Base-by-base conservation (phyloP, 2,888 invertebrate genomes). In the Cerastoderma edule region DNA sequence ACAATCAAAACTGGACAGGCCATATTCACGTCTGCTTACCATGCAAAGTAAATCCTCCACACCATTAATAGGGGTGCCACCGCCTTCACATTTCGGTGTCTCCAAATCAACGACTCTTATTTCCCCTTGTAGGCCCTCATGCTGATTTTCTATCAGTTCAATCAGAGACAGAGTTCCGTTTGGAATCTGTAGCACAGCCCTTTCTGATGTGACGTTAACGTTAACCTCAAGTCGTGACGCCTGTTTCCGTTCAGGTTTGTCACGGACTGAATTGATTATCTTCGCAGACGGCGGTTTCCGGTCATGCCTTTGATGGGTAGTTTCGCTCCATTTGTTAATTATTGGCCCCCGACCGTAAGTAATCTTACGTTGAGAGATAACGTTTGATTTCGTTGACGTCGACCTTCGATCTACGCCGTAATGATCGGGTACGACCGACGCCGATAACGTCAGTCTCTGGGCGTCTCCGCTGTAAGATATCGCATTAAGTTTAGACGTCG, bases 1-100 rank as follows among this genome's bases (percentile, higher is more conserved):
- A n/a, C n/a, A n/a, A n/a, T n/a, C n/a, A n/a, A n/a, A n/a, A n/a
- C n/a, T n/a, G n/a, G n/a, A 50, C 22, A 50, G 22, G n/a, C n/a
- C 39, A 39, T 39, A 39, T 39, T 39, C 16, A 16, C 8, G 39
- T 39, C 2, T 56, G 60, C 79, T 6, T 73, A 81, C 80, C 72
- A 76, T 71, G n/a, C 78, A 75, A 16, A 82, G 60, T 13, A 82
- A 46, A 57, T 82, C 82, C 60, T 81, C 78, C 28, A 76, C 69
- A n/a, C 46, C 64, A 22, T 72, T 50, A 1, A 57, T 48, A 27
- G 53, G 46, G 35, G 30, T 60, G 22, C 28, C 30, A 10, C 32
- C 33, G 19, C 32, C 53, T 8, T 48, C 60, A 24, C 72, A 72
- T 8, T 28, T 10, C 30, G 57, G 53, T 30, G 48, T 50, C 19